These are phyloP conservation scores for Porites divaricata DNA, from an alignment of 92 coral and sea anemone genomes.

Conservation along the genomic window DNA sequence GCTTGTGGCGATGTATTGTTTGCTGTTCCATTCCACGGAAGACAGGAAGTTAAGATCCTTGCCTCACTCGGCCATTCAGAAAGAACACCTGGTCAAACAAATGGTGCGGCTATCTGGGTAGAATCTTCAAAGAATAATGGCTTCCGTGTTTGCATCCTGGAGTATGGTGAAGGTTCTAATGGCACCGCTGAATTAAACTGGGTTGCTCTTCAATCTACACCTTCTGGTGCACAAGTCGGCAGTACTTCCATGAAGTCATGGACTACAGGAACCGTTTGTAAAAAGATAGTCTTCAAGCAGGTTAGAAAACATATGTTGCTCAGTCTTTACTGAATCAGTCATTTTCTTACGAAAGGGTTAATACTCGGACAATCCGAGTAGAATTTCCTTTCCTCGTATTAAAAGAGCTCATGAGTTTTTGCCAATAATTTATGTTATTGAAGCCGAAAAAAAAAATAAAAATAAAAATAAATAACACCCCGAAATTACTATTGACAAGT, in stretches of 20 bases:
- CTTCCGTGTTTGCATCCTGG: constrained; percentile 1
- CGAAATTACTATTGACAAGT: too few species aligned
- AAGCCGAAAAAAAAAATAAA: too few species aligned
- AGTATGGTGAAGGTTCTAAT: constrained; percentile 24
- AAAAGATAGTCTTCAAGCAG: constrained; percentile 1
- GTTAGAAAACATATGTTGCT: background rate
- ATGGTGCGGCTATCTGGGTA: constrained; percentile 20
- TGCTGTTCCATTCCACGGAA: background rate
- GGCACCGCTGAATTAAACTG: constrained; percentile 20
- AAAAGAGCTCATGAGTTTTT: too few species aligned
- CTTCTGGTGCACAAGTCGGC: background rate
- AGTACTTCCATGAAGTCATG: background rate
- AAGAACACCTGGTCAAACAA: background rate
- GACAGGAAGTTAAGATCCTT: constrained; percentile 1
- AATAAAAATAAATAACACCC: too few species aligned
- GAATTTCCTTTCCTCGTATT: too few species aligned
- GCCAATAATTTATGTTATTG: too few species aligned
- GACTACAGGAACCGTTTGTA: constrained; percentile 21
- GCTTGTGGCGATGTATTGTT: constrained; percentile 14
- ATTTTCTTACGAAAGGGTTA: too few species aligned
- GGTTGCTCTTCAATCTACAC: constrained; percentile 20
- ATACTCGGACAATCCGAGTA: too few species aligned
- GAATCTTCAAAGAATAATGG: background rate
- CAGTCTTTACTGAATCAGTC: too few species aligned
- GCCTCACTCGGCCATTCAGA: constrained; percentile 25